phyloP scores from a whole-genome alignment of 2,113 vertebrate genomes.

The Eubucco bourcierii region DNA sequence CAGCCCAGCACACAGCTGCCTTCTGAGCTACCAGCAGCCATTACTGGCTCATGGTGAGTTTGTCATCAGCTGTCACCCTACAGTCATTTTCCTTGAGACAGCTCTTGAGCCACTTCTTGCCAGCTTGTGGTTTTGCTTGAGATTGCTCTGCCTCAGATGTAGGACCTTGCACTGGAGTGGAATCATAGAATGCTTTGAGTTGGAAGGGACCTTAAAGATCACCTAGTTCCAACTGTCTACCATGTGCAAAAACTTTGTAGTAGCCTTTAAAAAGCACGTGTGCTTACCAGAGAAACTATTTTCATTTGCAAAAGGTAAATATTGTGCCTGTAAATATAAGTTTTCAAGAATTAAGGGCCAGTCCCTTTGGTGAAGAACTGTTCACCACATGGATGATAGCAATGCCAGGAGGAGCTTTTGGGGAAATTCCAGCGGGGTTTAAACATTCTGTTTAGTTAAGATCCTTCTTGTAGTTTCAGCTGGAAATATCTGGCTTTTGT shows the following conservation, averaged over 20 bases:
- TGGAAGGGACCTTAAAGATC: no score
- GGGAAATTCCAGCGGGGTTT: not conserved
- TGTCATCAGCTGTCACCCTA: no score
- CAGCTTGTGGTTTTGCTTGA: no score
- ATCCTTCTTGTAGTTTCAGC: not conserved
- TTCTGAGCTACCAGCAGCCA: no score
- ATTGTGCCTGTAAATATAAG: not conserved
- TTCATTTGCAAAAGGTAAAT: not conserved
- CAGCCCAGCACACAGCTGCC: no score
- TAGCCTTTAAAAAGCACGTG: not conserved
- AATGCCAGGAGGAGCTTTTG: not conserved
- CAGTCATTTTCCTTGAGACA: no score
- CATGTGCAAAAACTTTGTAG: not conserved
- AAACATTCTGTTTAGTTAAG: not conserved
- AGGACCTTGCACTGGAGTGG: no score
- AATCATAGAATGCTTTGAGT: no score
- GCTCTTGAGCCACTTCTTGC: no score
- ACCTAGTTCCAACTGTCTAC: no score
- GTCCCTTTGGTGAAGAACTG: not conserved
- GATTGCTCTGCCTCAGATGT: no score
- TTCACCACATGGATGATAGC: not conserved
- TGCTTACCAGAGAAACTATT: not conserved
- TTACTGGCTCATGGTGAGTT: no score
- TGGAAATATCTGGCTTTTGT: slow-evolving; percentile 15
- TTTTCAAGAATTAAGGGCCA: not conserved